phyloP scores from a whole-genome alignment of 2,888 invertebrate genomes.

The Parasteatoda lunata region DNA sequence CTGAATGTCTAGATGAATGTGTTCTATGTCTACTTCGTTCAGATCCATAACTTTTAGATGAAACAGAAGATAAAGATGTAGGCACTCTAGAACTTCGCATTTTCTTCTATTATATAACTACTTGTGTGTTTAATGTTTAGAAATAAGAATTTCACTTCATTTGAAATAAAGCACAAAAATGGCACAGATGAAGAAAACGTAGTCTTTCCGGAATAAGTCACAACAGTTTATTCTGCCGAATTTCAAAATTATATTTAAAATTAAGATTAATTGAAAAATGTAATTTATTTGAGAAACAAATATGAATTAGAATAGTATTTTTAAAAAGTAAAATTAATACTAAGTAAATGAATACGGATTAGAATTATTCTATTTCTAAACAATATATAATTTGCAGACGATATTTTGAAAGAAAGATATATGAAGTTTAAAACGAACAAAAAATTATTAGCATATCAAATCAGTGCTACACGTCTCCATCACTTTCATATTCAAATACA shows the following conservation, averaged over 20 bases:
- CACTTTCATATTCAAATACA: not conserved
- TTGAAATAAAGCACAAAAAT: not conserved
- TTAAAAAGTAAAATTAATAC: not conserved
- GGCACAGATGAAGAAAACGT: not conserved
- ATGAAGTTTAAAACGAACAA: not conserved
- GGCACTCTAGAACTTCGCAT: conserved; percentile 33
- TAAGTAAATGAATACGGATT: too few relatives aligned
- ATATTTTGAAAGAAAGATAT: not conserved
- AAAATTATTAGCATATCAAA: not conserved
- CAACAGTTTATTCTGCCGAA: not conserved
- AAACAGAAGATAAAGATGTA: conserved; percentile 21
- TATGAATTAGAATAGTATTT: not conserved
- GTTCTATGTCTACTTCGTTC: conserved; percentile 31
- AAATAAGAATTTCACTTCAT: too few relatives aligned
- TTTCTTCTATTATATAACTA: not conserved
- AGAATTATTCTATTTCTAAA: not conserved
- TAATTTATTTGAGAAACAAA: not conserved
- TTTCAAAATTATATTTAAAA: not conserved
- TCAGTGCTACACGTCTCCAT: not conserved
- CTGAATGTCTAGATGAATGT: conserved; percentile 37
- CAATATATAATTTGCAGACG: not conserved
- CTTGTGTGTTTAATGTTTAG: too few relatives aligned
- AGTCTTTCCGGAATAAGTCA: not conserved
- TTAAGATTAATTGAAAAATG: not conserved
- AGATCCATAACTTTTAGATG: conserved; percentile 36